A percentile compares a stretch with the other conserved stretches of the same genome.
These are phyloP conservation scores for Neodiprion fabricii DNA, from an alignment of 1,140 invertebrate genomes.

Conservation along the genomic window DNA sequence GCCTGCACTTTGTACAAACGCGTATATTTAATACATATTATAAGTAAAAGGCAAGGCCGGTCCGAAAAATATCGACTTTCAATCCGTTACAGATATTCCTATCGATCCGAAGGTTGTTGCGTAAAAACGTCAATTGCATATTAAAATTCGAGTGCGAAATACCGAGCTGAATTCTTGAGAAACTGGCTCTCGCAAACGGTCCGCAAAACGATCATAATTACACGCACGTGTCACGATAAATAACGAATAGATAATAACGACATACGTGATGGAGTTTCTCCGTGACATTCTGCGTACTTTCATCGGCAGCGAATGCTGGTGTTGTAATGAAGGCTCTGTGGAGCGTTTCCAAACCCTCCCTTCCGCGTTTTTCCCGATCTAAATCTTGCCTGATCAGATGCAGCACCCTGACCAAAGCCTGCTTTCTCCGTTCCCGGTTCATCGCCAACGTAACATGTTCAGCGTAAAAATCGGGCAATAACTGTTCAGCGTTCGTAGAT, in stretches of 20 bases:
- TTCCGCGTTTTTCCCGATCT: constrained; percentile 83
- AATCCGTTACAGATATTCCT: not conserved
- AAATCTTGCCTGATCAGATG: constrained; percentile 85
- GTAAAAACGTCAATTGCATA: not conserved
- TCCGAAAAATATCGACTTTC: not conserved
- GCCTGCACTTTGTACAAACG: not conserved
- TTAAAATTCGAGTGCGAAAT: not conserved
- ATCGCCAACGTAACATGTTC: constrained; percentile 92
- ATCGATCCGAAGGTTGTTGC: not conserved
- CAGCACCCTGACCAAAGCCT: constrained; percentile 81
- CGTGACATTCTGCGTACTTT: constrained; percentile 89
- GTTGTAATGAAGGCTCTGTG: constrained; percentile 89
- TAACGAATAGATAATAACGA: constrained; percentile 13
- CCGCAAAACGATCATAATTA: too few species aligned
- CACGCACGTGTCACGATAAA: too few species aligned
- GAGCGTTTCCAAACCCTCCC: constrained; percentile 86
- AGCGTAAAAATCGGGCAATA: constrained; percentile 92
- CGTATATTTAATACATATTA: not conserved
- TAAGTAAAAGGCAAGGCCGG: constrained; percentile 1
- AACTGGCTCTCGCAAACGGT: too few species aligned
- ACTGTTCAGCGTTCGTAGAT: constrained; percentile 70
- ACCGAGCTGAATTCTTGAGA: too few species aligned
- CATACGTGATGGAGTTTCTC: constrained; percentile 91
- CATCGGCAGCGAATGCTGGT: constrained; percentile 87
- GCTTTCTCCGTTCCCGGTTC: constrained; percentile 87